Evolutionary conservation across 2,113 vertebrate genomes (phyloP).

Genomic region (Caranx melampygus): DNA sequence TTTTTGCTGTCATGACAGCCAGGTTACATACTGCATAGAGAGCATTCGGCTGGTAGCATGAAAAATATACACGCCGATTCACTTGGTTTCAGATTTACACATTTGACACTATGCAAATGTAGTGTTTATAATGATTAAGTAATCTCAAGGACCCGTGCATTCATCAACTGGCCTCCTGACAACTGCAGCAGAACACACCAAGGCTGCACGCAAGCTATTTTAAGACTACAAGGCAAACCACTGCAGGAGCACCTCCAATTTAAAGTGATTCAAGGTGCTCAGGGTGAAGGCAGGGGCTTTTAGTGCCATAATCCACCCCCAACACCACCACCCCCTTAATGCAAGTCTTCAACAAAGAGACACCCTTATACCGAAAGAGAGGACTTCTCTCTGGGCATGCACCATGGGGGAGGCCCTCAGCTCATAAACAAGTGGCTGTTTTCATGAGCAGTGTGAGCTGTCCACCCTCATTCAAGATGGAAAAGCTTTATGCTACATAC

Average conservation of each 20-base stretch:
- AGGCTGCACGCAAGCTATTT: slow-evolving; percentile 61
- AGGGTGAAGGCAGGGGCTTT: slow-evolving; percentile 37
- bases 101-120: slow-evolving; percentile 12
- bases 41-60: not conserved
- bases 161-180: slow-evolving; percentile 40
- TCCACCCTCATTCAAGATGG: slow-evolving; percentile 29
- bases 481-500: not conserved
- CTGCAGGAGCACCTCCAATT: slow-evolving; percentile 58
- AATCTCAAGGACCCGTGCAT: slow-evolving; percentile 28
- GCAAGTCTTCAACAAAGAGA: slow-evolving; percentile 28
- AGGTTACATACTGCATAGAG: not conserved
- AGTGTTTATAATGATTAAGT: not conserved
- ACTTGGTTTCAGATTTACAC: slow-evolving; percentile 18
- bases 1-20: slow-evolving; percentile 32
- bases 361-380: slow-evolving; percentile 29
- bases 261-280: slow-evolving; percentile 58
- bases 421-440: slow-evolving; percentile 26
- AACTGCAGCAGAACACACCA: slow-evolving; percentile 49
- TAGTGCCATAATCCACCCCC: slow-evolving; percentile 3
- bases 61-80: slow-evolving; percentile 1
- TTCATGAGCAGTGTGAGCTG: slow-evolving; percentile 23
- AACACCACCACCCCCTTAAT: slow-evolving; percentile 11
- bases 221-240: slow-evolving; percentile 41
- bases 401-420: not conserved
- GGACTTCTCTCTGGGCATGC: slow-evolving; percentile 23